phyloP scores from a whole-genome alignment of 2,797 vertebrate species.

The Scomberomorus guttatus region DNA sequence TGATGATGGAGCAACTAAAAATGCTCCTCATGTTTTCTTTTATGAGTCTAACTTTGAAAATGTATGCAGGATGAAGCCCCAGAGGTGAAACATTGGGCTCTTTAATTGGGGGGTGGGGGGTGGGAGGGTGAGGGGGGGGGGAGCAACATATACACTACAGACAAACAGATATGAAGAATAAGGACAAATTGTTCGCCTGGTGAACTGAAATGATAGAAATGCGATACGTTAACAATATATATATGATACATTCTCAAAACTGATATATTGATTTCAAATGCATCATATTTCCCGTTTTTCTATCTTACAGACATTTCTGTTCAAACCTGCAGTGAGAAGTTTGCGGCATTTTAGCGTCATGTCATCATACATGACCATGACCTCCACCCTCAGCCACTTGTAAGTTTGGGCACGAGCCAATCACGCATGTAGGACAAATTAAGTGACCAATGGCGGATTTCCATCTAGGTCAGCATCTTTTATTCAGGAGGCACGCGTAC shows the following conservation, averaged over 20 bases:
- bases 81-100: constrained; percentile 42
- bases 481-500: constrained; percentile 85
- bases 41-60: constrained; percentile 58
- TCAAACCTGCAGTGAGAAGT: constrained; percentile 8
- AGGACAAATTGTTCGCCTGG: background rate
- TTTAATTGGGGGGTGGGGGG: constrained; percentile 6
- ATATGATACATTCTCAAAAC: background rate
- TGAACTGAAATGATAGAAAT: background rate
- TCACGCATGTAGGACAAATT: constrained; percentile 83
- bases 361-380: background rate
- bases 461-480: constrained; percentile 87
- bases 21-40: constrained; percentile 57
- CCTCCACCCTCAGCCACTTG: constrained; percentile 10
- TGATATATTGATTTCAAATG: background rate
- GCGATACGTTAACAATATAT: background rate
- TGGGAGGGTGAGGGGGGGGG: background rate
- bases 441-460: constrained; percentile 84
- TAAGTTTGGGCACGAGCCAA: constrained; percentile 70
- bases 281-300: background rate
- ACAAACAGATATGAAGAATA: constrained; percentile 12
- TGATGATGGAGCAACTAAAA: constrained; percentile 56
- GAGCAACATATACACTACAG: constrained; percentile 19
- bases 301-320: background rate
- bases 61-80: constrained; percentile 39
- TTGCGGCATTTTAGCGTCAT: constrained; percentile 2